Evolutionary conservation across 2,888 invertebrate species (phyloP).

Genomic region (Hemithea aestivaria): DNA sequence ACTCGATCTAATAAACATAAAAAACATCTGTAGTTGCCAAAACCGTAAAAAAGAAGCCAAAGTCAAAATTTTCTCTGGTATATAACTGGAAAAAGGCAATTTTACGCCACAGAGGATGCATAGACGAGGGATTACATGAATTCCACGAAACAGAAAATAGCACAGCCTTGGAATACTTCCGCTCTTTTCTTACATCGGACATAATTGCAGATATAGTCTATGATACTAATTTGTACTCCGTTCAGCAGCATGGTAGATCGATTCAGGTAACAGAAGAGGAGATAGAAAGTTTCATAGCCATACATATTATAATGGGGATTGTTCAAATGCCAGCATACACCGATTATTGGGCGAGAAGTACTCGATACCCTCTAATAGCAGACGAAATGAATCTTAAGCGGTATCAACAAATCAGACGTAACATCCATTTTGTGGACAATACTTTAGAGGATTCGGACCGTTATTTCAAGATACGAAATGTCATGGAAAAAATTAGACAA

Average conservation of each 20-base stretch:
- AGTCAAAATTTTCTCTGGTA: no score
- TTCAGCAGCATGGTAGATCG: not conserved
- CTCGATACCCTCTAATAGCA: not conserved
- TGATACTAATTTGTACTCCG: not conserved
- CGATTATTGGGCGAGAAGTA: slow-evolving; percentile 2
- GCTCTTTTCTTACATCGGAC: not conserved
- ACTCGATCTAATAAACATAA: no score
- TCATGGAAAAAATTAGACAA: not conserved
- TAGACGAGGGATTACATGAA: no score
- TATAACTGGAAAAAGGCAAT: no score
- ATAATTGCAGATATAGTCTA: not conserved
- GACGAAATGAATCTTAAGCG: slow-evolving; percentile 1
- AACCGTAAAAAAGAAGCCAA: no score
- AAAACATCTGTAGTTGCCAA: no score
- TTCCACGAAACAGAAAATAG: no score
- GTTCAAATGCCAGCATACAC: slow-evolving; percentile 2
- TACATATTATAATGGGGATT: not conserved
- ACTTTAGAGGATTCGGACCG: not conserved
- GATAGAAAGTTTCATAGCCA: not conserved
- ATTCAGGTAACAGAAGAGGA: not conserved
- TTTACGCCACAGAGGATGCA: no score
- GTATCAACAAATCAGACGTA: not conserved
- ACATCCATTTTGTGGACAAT: slow-evolving; percentile 4
- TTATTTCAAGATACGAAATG: not conserved
- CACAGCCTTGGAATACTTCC: not conserved